These are phyloP conservation scores for Tridacna crocea DNA, from an alignment of 2,888 invertebrate species.

Conservation along the genomic window DNA sequence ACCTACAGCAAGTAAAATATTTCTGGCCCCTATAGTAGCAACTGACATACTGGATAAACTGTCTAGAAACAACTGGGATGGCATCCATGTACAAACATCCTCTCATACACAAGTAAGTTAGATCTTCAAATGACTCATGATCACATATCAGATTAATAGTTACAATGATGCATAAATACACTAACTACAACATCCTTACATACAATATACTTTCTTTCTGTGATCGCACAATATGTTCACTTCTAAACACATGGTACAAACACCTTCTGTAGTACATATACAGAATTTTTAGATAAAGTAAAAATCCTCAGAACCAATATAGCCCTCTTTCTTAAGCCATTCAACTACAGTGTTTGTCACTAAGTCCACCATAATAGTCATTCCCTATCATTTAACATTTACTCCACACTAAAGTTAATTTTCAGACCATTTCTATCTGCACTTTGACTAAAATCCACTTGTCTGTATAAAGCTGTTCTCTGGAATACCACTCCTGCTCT, in stretches of 20 bases:
- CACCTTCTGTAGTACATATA: conserved; percentile 15
- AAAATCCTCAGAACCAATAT: conserved; percentile 9
- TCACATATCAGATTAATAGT: conserved; percentile 8
- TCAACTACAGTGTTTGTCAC: too few species aligned
- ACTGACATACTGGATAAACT: too few species aligned
- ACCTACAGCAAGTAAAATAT: too few species aligned
- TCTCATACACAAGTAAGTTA: too few species aligned
- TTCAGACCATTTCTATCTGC: not conserved
- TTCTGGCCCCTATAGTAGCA: too few species aligned
- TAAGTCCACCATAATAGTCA: too few species aligned
- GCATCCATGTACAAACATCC: too few species aligned
- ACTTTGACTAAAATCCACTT: conserved; percentile 1
- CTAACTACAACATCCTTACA: conserved; percentile 7
- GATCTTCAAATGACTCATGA: not conserved
- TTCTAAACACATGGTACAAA: not conserved
- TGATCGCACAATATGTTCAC: not conserved
- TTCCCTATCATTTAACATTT: not conserved
- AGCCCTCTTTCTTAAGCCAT: too few species aligned
- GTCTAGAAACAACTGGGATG: too few species aligned
- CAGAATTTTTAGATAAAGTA: conserved; percentile 8
- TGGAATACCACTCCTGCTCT: too few species aligned
- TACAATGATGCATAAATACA: conserved; percentile 12
- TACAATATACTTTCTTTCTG: not conserved
- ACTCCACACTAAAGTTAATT: not conserved
- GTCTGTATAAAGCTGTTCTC: not conserved